Base-by-base conservation (phyloP, 2,888 invertebrate genomes). In the Leucophenga montana region DNA sequence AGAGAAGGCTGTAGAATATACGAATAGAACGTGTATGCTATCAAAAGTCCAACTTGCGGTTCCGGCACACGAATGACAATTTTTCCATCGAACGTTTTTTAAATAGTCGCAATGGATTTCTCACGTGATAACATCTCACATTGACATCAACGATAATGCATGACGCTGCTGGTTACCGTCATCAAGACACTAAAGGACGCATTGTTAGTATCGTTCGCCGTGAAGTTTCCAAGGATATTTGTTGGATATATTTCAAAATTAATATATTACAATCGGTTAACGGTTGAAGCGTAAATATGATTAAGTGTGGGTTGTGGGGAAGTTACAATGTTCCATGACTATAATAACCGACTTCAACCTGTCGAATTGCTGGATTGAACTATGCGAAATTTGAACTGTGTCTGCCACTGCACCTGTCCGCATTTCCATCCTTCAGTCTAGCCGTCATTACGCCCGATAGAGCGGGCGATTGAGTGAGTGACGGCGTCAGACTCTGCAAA, bases 401-500 rank as follows among this genome's bases (percentile, higher is more conserved):
- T 70, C 53, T 27, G 56, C 56, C 27, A 56, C 3, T 18, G 14
- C 22, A 20, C 54, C 54, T 20, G 20, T 13, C 20, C 54, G 16
- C 54, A 18, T 18, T 20, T 56, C 13, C 56, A 18, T 56, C 6
- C 22, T 16, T 18, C 46, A 46, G 46, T 46, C n/a, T 56, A 56
- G 57, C 57, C n/a, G 22, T 57, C 57, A 57, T 31, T 57, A 31
- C 57, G 31, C 14, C n/a, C 57, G 57, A n/a, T 22, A 18, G n/a
- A 22, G 20, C 39, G 57, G 59, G 71, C 61, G 62, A 14, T 69
- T 66, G 27, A 13, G 46, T 22, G 50, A 66, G 50, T 61, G 57
- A 81, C 80, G 82, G 82, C 80, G 82, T 78, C 79, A 80, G 73
- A 77, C 73, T 72, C 77, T 75, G 80, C 78, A 79, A 82, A 79